phyloP scores from a whole-genome alignment of 2,113 vertebrate genomes.

The Phalacrocorax carbo region DNA sequence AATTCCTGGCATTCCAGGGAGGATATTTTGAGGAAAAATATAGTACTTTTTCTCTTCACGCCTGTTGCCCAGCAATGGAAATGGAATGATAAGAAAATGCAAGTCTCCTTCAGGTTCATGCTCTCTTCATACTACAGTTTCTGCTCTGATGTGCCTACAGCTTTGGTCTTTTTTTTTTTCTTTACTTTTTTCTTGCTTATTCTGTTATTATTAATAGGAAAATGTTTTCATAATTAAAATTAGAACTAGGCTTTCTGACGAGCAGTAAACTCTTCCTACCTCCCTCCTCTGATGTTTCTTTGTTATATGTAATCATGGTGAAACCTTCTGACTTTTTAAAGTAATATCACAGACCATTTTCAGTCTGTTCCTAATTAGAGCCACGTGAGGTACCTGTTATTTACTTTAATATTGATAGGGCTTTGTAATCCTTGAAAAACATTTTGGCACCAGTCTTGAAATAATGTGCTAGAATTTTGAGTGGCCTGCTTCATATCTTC shows the following conservation, averaged over 20 bases:
- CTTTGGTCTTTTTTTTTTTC: neutral
- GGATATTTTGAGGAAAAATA: constrained; percentile 13
- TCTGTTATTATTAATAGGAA: neutral
- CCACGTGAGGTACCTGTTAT: neutral
- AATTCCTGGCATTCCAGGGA: neutral
- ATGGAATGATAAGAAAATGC: neutral
- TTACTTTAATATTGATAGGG: neutral
- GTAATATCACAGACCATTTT: neutral
- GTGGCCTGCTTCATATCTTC: neutral
- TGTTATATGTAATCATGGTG: neutral
- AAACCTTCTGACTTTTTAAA: constrained; percentile 6
- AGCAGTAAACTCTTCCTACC: neutral
- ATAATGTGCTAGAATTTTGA: neutral
- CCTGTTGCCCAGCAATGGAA: neutral
- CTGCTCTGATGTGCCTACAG: neutral
- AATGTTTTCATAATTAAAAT: neutral
- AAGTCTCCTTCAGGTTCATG: neutral
- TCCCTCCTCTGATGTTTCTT: neutral
- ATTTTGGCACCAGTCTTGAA: neutral
- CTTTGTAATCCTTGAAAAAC: constrained; percentile 1
- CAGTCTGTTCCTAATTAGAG: neutral
- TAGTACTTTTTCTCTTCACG: neutral
- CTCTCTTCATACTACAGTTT: neutral
- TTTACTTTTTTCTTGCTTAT: neutral
- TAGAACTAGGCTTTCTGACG: neutral